Evolutionary conservation across 2,113 vertebrate species (phyloP), one percentile per base, ranked within the genome.

Genomic region (Chaetorhynchus papuensis): DNA sequence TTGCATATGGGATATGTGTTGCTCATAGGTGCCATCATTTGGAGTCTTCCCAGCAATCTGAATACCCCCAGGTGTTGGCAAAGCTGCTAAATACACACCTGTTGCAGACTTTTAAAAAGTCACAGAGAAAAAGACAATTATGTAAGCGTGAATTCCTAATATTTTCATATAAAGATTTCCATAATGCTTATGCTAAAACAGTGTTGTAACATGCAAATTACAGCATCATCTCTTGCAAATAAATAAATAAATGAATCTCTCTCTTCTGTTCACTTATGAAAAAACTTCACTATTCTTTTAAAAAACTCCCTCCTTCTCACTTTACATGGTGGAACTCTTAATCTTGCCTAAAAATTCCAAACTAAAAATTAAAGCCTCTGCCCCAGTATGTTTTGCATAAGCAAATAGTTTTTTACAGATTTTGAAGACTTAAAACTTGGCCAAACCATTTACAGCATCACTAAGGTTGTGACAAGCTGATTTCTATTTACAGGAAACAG

Each of bases 21-120:
- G 99, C 77, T 99, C 99, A 2, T 99, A 99, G 35, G 98, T 98
- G 79, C 98, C 97, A 88, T 99, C 99, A 65, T 98, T 98, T 8
- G 99, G 98, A 37, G 99, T 99, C 97, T 99, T 99, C 68, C 99
- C 99, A 22, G 98, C 98, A 30, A 99, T 99, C 97, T 99, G 99
- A 94, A 99, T 99, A 11, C 99, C 99, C n/a, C 99, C 99, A 54
- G 99, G 99, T 15, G 97, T 96, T 7, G 99, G 99, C 47, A 99
- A 96, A 31, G 99, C 99, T 35, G 98, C 98, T 95, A 99, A 96
- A 94, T 99, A 99, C 13, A 99, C 99, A 66, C 99, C 99, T 96
- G 99, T 99, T 64, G 99, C 99, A 85, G 99, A 99, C 99, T 99
- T 97, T 65, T 7, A 3, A 93, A 60, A 90, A 93, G 20, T 60